Percentiles rank a stretch among this genome's conserved stretches.
Conservation (phyloP, 2,888 invertebrate genomes). For the Volucella inflata region DNA sequence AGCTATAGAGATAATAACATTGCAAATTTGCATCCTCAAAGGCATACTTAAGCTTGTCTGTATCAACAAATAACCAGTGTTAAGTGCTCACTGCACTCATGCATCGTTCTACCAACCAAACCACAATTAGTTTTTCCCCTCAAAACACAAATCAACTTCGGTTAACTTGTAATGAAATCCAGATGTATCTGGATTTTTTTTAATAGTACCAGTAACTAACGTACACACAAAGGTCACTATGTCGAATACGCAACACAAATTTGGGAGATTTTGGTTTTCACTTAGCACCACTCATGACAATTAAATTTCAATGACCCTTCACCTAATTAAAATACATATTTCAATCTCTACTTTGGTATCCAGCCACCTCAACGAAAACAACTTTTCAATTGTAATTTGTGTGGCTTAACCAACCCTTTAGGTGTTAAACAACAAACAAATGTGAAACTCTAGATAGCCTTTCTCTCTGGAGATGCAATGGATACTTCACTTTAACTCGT, state of each 20-base stretch:
- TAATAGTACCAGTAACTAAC: neutral
- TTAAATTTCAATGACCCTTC: constrained; percentile 38
- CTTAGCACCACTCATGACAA: neutral
- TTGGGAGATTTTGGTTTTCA: neutral
- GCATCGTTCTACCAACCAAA: neutral
- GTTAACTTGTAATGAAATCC: neutral
- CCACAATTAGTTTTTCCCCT: neutral
- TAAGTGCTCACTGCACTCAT: no score
- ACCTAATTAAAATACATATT: constrained; percentile 9
- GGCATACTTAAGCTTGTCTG: no score
- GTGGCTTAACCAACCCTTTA: no score
- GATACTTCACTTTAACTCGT: neutral
- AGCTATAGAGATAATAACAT: no score
- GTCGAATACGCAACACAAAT: constrained; percentile 53
- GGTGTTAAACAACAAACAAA: neutral
- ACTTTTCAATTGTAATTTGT: no score
- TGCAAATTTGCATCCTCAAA: no score
- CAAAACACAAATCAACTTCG: neutral
- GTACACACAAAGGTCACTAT: constrained; percentile 10
- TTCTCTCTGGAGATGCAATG: neutral
- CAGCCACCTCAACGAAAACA: no score
- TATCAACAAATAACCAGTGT: no score
- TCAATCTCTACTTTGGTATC: no score
- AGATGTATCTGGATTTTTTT: neutral
- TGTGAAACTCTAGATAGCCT: neutral